Evolutionary conservation across 2,113 vertebrate species (phyloP).

Genomic region (Holacanthus passer): DNA sequence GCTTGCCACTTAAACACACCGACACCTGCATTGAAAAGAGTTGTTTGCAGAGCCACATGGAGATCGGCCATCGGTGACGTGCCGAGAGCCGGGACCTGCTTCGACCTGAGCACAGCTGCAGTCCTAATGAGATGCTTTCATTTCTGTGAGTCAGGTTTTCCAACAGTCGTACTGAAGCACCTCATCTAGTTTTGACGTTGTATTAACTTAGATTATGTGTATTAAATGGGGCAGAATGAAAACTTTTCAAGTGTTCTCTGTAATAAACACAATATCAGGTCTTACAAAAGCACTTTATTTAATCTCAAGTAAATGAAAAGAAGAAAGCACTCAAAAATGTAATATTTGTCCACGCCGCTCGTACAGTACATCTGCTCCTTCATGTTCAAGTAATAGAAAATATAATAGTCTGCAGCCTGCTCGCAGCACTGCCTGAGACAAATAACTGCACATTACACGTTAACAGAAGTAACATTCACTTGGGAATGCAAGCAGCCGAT

Average conservation of each 20-base stretch:
- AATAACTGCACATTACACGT: slow-evolving; percentile 66
- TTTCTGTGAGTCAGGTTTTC: slow-evolving; percentile 15
- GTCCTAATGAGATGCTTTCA: slow-evolving; percentile 43
- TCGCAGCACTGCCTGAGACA: slow-evolving; percentile 61
- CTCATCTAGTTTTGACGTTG: slow-evolving; percentile 12
- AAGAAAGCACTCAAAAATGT: slow-evolving; percentile 62
- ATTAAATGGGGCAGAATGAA: slow-evolving; percentile 4
- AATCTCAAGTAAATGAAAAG: slow-evolving; percentile 70
- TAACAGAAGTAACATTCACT: slow-evolving; percentile 68
- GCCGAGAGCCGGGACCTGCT: slow-evolving; percentile 20
- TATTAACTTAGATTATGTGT: slow-evolving; percentile 21
- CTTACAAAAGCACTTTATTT: slow-evolving; percentile 76
- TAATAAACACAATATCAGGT: slow-evolving; percentile 55
- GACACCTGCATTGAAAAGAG: slow-evolving; percentile 33
- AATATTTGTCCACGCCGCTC: slow-evolving; percentile 23
- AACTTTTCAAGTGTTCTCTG: slow-evolving; percentile 12
- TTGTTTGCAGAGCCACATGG: neutral
- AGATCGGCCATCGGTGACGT: slow-evolving; percentile 1
- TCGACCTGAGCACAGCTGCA: slow-evolving; percentile 54
- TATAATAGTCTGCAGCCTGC: slow-evolving; percentile 54
- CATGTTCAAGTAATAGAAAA: slow-evolving; percentile 75
- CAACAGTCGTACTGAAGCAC: slow-evolving; percentile 2
- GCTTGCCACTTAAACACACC: slow-evolving; percentile 1
- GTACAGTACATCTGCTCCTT: slow-evolving; percentile 39
- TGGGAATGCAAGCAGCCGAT: slow-evolving; percentile 60